Evolutionary conservation across 2,797 vertebrate species (phyloP).

Genomic region (Bradypus variegatus): DNA sequence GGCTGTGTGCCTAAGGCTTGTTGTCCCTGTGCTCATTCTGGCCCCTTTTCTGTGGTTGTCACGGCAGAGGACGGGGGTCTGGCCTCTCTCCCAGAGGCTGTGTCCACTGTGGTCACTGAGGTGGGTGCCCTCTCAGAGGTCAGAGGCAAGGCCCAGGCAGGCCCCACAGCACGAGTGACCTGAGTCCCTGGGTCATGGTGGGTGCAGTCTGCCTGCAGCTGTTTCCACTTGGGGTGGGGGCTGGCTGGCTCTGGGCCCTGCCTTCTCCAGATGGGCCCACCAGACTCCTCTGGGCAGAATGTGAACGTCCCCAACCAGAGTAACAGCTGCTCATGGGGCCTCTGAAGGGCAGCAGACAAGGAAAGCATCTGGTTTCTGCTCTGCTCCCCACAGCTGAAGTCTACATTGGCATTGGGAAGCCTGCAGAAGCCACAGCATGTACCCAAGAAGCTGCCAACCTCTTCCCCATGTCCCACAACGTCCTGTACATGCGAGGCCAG

Average conservation of each 20-base stretch:
- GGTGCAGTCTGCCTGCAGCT: not conserved
- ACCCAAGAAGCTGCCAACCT: conserved; percentile 98
- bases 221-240: not conserved
- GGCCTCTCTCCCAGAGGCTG: not conserved
- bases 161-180: not conserved
- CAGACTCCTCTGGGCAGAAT: not conserved
- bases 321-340: not conserved
- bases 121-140: not conserved
- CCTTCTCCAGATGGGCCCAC: not conserved
- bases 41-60: not conserved
- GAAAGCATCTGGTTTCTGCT: conserved; percentile 23
- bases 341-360: not conserved
- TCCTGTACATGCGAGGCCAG: conserved; percentile 95
- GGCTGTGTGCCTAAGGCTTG: not conserved
- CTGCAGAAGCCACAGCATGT: conserved; percentile 91
- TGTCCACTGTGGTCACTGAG: not conserved
- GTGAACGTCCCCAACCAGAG: not conserved
- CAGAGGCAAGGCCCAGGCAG: not conserved
- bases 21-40: not conserved
- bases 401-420: conserved; percentile 94
- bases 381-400: conserved; percentile 84
- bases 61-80: not conserved
- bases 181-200: not conserved
- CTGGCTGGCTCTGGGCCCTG: not conserved
- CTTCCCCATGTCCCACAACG: conserved; percentile 95